phyloP scores from a whole-genome alignment of 2,888 invertebrate genomes.

The Hermodice carunculata region DNA sequence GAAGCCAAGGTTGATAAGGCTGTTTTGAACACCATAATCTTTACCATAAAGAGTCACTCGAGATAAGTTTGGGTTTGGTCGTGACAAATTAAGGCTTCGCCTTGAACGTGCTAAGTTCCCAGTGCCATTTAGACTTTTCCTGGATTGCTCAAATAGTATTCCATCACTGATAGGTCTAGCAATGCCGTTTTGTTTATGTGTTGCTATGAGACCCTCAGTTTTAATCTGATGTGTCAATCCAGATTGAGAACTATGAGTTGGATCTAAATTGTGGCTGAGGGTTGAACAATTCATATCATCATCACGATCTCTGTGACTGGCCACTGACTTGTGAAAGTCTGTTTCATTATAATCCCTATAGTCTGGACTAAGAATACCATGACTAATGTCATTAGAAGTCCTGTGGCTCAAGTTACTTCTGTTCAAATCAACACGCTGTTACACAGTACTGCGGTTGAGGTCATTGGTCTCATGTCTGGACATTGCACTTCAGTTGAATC shows the following conservation, averaged over 20 bases:
- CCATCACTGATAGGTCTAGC: neutral
- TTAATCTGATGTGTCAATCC: too few species aligned
- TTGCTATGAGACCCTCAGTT: conserved; percentile 15
- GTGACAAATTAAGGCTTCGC: conserved; percentile 9
- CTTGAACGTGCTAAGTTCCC: too few species aligned
- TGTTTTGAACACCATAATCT: conserved; percentile 79
- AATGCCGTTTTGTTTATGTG: conserved; percentile 22
- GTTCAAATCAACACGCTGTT: neutral
- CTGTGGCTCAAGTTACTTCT: neutral
- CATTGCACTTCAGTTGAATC: too few species aligned
- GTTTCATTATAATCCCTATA: neutral
- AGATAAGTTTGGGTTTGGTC: neutral
- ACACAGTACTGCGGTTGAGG: conserved; percentile 7
- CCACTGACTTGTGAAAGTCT: too few species aligned
- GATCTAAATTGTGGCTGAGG: too few species aligned
- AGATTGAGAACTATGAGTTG: too few species aligned
- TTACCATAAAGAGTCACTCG: conserved; percentile 5
- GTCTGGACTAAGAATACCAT: neutral
- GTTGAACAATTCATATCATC: too few species aligned
- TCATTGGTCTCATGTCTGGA: too few species aligned
- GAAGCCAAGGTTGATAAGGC: conserved; percentile 86
- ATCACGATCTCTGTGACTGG: too few species aligned
- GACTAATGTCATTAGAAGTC: neutral
- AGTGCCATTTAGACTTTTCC: neutral
- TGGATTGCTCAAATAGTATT: neutral